Percentiles rank a stretch among this genome's conserved stretches.
Evolutionary conservation across 1,140 invertebrate genomes (phyloP).

Genomic region (Phortica variegata): DNA sequence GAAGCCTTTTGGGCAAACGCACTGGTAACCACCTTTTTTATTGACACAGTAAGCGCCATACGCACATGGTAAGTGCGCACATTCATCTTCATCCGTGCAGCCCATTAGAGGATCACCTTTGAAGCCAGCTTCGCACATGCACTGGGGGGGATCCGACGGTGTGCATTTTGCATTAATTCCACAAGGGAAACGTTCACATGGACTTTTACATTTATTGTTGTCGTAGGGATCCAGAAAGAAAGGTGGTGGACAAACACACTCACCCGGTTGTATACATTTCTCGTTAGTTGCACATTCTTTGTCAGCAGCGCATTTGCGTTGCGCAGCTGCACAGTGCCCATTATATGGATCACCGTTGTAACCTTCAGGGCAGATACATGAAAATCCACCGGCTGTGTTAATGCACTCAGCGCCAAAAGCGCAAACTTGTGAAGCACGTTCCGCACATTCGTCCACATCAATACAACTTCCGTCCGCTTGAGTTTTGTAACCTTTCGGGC

Average conservation of each 20-base stretch:
- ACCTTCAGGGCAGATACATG: slow-evolving; percentile 79
- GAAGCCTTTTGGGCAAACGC: slow-evolving; percentile 78
- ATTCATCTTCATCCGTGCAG: slow-evolving; percentile 83
- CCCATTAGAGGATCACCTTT: slow-evolving; percentile 80
- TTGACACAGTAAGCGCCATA: slow-evolving; percentile 85
- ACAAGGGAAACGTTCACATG: slow-evolving; percentile 83
- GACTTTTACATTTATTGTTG: slow-evolving; percentile 84
- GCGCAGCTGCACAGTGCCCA: slow-evolving; percentile 75
- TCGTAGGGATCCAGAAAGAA: slow-evolving; percentile 80
- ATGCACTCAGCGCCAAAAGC: slow-evolving; percentile 84
- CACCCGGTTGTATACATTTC: slow-evolving; percentile 85
- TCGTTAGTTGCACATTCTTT: slow-evolving; percentile 83
- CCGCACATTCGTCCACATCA: slow-evolving; percentile 81
- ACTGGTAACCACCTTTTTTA: slow-evolving; percentile 79
- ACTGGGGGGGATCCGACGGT: slow-evolving; percentile 83
- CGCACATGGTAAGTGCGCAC: slow-evolving; percentile 72
- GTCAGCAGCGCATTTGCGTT: slow-evolving; percentile 77
- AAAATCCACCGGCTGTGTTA: slow-evolving; percentile 75
- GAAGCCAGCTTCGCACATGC: slow-evolving; percentile 82
- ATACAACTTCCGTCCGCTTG: slow-evolving; percentile 73
- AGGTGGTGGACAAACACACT: slow-evolving; percentile 85
- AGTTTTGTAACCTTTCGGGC: slow-evolving; percentile 77
- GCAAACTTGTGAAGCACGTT: slow-evolving; percentile 70
- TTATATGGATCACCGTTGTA: slow-evolving; percentile 67
- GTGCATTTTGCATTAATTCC: slow-evolving; percentile 91